phyloP scores from a whole-genome alignment of 2,888 invertebrate species.

The Lepidochrysops patricia region DNA sequence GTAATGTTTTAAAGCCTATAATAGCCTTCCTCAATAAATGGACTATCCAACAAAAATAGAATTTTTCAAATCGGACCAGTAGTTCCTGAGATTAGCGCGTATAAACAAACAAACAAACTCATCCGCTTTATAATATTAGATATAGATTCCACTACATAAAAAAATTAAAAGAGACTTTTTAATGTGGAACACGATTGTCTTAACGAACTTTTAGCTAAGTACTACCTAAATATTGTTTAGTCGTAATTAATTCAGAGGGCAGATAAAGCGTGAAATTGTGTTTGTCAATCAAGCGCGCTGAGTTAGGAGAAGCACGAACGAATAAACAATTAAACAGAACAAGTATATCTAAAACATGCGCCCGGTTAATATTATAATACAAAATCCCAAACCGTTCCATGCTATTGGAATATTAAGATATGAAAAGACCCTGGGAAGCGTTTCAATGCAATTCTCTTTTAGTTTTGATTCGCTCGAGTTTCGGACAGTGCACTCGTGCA shows the following conservation, averaged over 20 bases:
- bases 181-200: no score
- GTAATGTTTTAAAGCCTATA: no score
- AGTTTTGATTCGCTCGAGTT: slow-evolving; percentile 12
- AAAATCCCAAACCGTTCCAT: background rate
- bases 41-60: no score
- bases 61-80: no score
- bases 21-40: no score
- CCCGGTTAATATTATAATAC: background rate
- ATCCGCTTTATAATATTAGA: no score
- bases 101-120: no score
- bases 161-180: no score
- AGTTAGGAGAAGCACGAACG: background rate
- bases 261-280: background rate
- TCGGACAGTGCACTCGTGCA: slow-evolving; percentile 14
- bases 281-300: background rate
- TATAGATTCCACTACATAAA: no score
- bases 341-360: background rate
- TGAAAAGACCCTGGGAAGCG: slow-evolving; percentile 9
- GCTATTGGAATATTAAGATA: slow-evolving; percentile 13
- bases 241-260: background rate
- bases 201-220: no score
- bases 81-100: no score
- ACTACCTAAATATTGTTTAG: background rate
- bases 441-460: slow-evolving; percentile 9
- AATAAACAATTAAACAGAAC: background rate